These are phyloP conservation scores for Smittia sp. DNA, from an alignment of 2,888 invertebrate species.

Conservation along the genomic window DNA sequence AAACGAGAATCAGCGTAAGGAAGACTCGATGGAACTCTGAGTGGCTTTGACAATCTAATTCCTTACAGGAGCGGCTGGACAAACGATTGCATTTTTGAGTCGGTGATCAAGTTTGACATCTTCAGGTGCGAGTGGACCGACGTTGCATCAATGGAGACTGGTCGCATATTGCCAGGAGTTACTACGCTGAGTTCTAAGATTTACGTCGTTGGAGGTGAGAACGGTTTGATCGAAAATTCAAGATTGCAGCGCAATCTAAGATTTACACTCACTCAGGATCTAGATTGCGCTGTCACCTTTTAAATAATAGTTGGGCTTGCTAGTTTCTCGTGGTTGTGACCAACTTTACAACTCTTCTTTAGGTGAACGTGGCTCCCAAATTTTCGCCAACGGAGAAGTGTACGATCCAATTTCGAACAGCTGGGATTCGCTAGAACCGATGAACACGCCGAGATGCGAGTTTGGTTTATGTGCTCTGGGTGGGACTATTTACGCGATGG, in stretches of 20 bases:
- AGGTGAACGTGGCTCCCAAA: constrained; percentile 77
- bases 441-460: constrained; percentile 84
- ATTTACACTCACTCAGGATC: too few species aligned
- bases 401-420: constrained; percentile 68
- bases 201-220: constrained; percentile 89
- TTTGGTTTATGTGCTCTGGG: constrained; percentile 83
- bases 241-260: too few species aligned
- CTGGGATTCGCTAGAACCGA: constrained; percentile 64
- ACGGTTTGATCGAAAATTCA: too few species aligned
- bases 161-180: constrained; percentile 70
- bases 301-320: too few species aligned
- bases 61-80: constrained; percentile 74
- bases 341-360: too few species aligned
- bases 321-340: too few species aligned
- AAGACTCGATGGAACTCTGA: too few species aligned
- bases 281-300: too few species aligned
- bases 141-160: constrained; percentile 76
- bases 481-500: constrained; percentile 80
- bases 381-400: constrained; percentile 82
- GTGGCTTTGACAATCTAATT: too few species aligned
- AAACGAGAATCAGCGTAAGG: constrained; percentile 73
- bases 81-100: constrained; percentile 77
- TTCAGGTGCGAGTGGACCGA: constrained; percentile 71
- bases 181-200: constrained; percentile 74
- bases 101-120: constrained; percentile 77